A percentile compares a stretch with the other conserved stretches of the same genome.
Conservation (phyloP, 2,888 invertebrate genomes). For the Cerceris ruficornis region DNA sequence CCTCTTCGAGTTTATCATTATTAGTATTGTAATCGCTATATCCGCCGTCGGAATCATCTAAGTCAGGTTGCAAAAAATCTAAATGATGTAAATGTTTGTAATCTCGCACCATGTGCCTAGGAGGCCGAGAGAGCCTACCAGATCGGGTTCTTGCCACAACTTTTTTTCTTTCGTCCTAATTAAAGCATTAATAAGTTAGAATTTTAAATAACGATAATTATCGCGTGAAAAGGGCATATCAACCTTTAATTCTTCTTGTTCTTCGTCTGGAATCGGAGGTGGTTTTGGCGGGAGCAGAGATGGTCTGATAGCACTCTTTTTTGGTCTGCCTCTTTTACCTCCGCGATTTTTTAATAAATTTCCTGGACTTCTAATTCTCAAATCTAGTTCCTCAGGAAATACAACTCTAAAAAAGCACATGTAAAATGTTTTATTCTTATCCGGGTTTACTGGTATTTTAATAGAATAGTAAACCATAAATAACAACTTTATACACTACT, state of each 20-base stretch:
- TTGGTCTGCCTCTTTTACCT: constrained; percentile 76
- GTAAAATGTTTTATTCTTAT: constrained; percentile 8
- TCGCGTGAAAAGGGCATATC: neutral
- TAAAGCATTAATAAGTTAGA: constrained; percentile 10
- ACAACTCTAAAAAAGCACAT: constrained; percentile 78
- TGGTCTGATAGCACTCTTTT: constrained; percentile 71
- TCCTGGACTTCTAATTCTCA: constrained; percentile 70
- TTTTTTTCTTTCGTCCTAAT: constrained; percentile 82
- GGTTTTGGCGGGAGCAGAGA: constrained; percentile 65
- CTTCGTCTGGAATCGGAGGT: constrained; percentile 68
- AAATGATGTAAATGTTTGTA: constrained; percentile 84
- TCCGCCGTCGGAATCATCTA: constrained; percentile 84
- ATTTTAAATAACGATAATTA: neutral
- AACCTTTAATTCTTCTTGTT: constrained; percentile 75
- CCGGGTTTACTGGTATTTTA: too few species aligned
- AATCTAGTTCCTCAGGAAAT: constrained; percentile 82
- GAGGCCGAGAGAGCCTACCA: constrained; percentile 84
- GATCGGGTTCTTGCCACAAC: constrained; percentile 84
- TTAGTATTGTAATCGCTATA: constrained; percentile 83
- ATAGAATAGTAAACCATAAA: neutral
- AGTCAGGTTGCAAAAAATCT: constrained; percentile 83
- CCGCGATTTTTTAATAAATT: constrained; percentile 72
- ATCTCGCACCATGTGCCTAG: constrained; percentile 85
- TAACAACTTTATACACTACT: constrained; percentile 16
- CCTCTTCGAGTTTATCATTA: constrained; percentile 72